Conservation (phyloP, 2,113 vertebrate species). For the Ascaphus truei region DNA sequence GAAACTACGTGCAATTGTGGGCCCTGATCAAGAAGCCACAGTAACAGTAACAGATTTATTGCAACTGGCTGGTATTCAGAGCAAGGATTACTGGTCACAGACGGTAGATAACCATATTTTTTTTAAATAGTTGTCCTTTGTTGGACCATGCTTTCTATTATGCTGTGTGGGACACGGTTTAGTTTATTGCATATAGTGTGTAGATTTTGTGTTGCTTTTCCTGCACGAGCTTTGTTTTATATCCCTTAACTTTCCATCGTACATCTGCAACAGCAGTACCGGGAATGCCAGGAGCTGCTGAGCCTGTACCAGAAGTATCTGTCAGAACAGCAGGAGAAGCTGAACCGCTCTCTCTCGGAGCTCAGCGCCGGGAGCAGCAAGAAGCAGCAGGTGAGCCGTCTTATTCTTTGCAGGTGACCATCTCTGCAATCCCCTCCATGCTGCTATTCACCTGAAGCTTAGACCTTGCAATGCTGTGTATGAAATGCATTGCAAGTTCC, state of each 20-base stretch:
- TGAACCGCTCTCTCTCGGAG: slow-evolving; percentile 74
- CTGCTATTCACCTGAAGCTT: not conserved
- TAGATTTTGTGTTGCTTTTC: not conserved
- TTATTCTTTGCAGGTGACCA: not conserved
- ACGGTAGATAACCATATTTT: too few relatives aligned
- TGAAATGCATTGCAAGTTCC: not conserved
- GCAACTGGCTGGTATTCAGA: too few relatives aligned
- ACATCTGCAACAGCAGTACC: slow-evolving; percentile 92
- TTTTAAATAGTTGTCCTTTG: too few relatives aligned
- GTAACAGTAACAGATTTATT: too few relatives aligned
- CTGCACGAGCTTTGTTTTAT: slow-evolving; percentile 35
- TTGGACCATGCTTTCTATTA: too few relatives aligned
- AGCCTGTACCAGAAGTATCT: slow-evolving; percentile 94
- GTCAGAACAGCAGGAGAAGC: slow-evolving; percentile 86
- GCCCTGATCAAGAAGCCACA: too few relatives aligned
- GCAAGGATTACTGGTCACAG: too few relatives aligned
- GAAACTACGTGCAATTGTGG: too few relatives aligned
- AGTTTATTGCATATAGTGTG: too few relatives aligned
- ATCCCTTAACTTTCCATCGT: slow-evolving; percentile 71
- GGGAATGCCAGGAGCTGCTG: slow-evolving; percentile 91
- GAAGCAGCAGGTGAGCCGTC: slow-evolving; percentile 69
- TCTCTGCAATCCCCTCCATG: not conserved
- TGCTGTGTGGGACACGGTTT: too few relatives aligned
- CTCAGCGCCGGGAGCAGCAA: slow-evolving; percentile 60
- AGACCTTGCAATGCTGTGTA: not conserved